Base-by-base conservation (phyloP, 2,113 vertebrate species). In the Beaufortia kweichowensis region DNA sequence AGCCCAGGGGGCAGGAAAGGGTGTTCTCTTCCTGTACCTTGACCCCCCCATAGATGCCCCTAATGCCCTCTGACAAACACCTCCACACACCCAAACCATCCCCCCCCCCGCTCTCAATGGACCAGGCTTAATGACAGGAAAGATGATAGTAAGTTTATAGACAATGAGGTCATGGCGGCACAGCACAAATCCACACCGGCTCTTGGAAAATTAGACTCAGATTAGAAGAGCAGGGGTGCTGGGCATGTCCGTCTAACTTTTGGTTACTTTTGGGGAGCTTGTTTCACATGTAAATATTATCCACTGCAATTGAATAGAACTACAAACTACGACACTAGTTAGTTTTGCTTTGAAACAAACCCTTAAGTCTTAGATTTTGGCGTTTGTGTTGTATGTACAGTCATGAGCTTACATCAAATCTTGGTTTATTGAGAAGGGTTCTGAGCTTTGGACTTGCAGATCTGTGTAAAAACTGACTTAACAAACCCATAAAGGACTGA, bases 11-110 rank as follows among this genome's bases (percentile, higher is more conserved):
- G 53, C 86, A 87, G 91, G 90, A 91, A 81, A 90, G 88, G 88
- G 88, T 86, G 89, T 82, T 75, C 71, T 79, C 83, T 91, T 92
- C 90, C 89, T 91, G 89, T 85, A 79, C 84, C 80, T 63, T 39
- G n/a, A 67, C 81, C 41, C 73, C 83, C 79, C 78, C 66, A 9
- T 23, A 50, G 24, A 75, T 73, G 59, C 59, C 57, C 63, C 50
- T 24, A 41, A 15, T 55, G 35, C 68, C 31, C 56, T 65, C 75
- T 70, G 70, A 82, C 35, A 78, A 61, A 61, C 80, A 79, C 83
- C 81, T 82, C 84, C 85, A 83, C 79, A 84, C 28, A 78, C 78
- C 73, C 82, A n/a, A n/a, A n/a, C n/a, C n/a, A n/a, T n/a, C n/a
- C 59, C 57, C 68, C 46, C 61, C 23, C 80, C 24, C 70, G 17